These are phyloP conservation scores for Morone chrysops DNA, from an alignment of 2,113 vertebrate species.

Conservation along the genomic window DNA sequence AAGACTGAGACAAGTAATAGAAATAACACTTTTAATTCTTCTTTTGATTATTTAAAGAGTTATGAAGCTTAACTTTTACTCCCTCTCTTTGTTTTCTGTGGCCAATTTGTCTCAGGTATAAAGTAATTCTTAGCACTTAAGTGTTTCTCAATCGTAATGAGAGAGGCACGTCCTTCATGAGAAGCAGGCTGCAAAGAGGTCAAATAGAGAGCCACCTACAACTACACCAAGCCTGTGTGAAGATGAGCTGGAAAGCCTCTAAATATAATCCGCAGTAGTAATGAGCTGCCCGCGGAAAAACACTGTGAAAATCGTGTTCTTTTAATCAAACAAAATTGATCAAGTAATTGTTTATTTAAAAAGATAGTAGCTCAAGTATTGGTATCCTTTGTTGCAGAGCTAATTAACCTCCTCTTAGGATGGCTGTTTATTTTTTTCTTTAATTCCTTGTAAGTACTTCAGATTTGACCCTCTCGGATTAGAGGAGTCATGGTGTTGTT, in stretches of 20 bases:
- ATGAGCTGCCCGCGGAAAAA: slow-evolving; percentile 17
- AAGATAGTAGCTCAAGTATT: slow-evolving; percentile 38
- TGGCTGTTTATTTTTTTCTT: slow-evolving; percentile 32
- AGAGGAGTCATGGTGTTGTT: slow-evolving; percentile 7
- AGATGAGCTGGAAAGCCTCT: slow-evolving; percentile 28
- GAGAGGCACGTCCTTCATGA: slow-evolving; percentile 1
- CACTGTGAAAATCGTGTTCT: slow-evolving; percentile 2
- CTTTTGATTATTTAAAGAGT: background rate
- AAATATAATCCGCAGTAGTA: slow-evolving; percentile 29
- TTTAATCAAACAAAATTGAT: slow-evolving; percentile 58
- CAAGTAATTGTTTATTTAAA: slow-evolving; percentile 54
- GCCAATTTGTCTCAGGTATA: background rate
- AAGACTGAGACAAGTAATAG: background rate
- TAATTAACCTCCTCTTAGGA: slow-evolving; percentile 62
- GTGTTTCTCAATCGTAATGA: slow-evolving; percentile 29
- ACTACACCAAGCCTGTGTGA: background rate
- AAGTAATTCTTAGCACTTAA: background rate
- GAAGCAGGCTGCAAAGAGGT: slow-evolving; percentile 11
- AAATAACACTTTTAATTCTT: background rate
- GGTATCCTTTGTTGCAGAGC: slow-evolving; percentile 14
- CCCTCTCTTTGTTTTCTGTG: background rate
- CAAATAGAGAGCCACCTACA: slow-evolving; percentile 8
- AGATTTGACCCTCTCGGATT: slow-evolving; percentile 48
- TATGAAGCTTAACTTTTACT: background rate
- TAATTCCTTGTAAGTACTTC: slow-evolving; percentile 43